phyloP scores from a whole-genome alignment of 2,113 vertebrate species.

The Corythaixoides concolor region DNA sequence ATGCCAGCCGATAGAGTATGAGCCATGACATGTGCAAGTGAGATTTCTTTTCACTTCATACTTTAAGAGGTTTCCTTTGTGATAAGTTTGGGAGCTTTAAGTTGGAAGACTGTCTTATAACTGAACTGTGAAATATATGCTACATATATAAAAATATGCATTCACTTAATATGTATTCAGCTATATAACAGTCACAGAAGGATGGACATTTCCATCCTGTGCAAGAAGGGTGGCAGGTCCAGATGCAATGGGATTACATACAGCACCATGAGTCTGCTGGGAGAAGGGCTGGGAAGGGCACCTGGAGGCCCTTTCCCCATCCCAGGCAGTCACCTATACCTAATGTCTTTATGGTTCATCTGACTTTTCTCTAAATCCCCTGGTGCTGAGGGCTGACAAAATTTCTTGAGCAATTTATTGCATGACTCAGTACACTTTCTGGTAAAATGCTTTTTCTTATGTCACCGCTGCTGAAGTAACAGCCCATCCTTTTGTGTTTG shows the following conservation, averaged over 20 bases:
- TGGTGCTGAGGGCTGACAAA: not conserved
- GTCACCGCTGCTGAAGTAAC: not conserved
- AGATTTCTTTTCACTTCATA: not conserved
- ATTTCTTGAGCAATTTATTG: not conserved
- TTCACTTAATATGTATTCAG: not conserved
- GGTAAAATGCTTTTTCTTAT: not conserved
- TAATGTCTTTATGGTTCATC: not conserved
- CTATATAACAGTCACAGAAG: not conserved
- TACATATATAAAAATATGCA: not conserved
- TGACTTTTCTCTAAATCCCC: not conserved
- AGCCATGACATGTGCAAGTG: not conserved
- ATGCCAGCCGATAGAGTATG: not conserved
- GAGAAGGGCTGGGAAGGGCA: not conserved
- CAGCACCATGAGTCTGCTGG: rapidly evolving
- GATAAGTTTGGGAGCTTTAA: not conserved
- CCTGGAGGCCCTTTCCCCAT: not conserved
- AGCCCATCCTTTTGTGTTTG: not conserved
- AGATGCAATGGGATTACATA: not conserved
- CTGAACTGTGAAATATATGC: not conserved
- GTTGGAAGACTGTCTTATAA: not conserved
- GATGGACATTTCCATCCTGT: not conserved
- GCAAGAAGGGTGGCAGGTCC: not conserved
- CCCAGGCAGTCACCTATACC: not conserved
- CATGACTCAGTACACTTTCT: not conserved
- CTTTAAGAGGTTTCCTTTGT: not conserved